phyloP scores from a whole-genome alignment of 1,140 invertebrate species.

The Neotoxoptera formosana region DNA sequence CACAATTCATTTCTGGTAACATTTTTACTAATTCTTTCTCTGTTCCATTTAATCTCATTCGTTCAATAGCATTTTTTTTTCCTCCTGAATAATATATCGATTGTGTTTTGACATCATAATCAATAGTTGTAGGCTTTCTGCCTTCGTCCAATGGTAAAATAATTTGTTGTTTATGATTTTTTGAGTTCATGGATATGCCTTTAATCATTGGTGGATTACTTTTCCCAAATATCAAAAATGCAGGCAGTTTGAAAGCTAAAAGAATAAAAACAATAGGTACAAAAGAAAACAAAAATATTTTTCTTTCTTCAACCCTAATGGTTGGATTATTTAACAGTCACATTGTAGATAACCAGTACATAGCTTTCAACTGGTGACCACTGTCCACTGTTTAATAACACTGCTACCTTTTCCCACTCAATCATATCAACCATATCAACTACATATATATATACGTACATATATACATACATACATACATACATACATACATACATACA shows the following conservation, averaged over 20 bases:
- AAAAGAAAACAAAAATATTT: background rate
- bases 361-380: background rate
- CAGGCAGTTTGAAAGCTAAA: constrained; percentile 65
- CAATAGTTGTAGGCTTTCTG: constrained; percentile 71
- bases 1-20: constrained; percentile 68
- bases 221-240: constrained; percentile 73
- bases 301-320: background rate
- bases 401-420: background rate
- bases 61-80: constrained; percentile 65
- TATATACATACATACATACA: no score
- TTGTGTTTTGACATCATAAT: constrained; percentile 72
- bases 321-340: background rate
- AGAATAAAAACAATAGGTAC: constrained; percentile 56
- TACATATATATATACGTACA: background rate
- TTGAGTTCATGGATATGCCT: constrained; percentile 66
- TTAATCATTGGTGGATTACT: constrained; percentile 72
- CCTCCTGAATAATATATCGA: constrained; percentile 77
- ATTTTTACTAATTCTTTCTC: constrained; percentile 64
- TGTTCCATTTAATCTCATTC: constrained; percentile 64
- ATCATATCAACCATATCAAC: background rate
- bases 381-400: background rate
- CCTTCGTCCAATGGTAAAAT: constrained; percentile 74
- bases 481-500: no score
- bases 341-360: background rate
- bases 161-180: constrained; percentile 65